Evolutionary conservation across 1,140 invertebrate genomes (phyloP), one percentile per base, ranked within the genome.

Genomic region (Gryllus bimaculatus): DNA sequence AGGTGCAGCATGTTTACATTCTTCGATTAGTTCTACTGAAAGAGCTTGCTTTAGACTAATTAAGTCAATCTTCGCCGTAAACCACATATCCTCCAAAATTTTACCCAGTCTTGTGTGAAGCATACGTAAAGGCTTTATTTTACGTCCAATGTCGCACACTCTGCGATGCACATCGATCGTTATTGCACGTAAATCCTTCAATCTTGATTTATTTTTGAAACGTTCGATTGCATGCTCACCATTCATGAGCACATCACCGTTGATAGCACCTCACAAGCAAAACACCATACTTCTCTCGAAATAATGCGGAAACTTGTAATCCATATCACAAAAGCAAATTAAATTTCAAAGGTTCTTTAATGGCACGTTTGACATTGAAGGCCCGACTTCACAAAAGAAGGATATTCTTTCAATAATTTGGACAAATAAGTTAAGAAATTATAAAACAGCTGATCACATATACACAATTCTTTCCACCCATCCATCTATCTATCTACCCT

Each of bases 1-100:
- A 6, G 92, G 92, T n/a, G 89, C 88, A 79, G 87, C 88, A 82
- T 89, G 88, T 84, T 89, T 91, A 83, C 91, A 92, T 84, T 94
- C 92, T 81, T 89, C 87, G 80, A 92, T 90, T 18, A 94, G 85
- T 80, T 93, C 91, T 76, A 88, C 85, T 83, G 92, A 93, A 77
- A 92, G 81, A 8, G 86, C 83, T 80, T 93, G 90, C 83, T 90
- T 90, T 73, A 88, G 87, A 78, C 84, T 85, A 13, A 84, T 81
- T 39, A 85, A 81, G 82, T 89, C 88, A 8, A 83, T 78, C 83
- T 89, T 88, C n/a, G 83, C 83, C 73, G 83, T 83, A 80, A 85
- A 85, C 84, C 86, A 87, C 86, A 87, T 86, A 39, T 79, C 80
- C 21, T 79, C 80, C 21, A 78, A 75, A 26, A 73, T 76, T 77